Evolutionary conservation across 2,888 invertebrate genomes (phyloP).

Genomic region (Andricus quercusramuli): DNA sequence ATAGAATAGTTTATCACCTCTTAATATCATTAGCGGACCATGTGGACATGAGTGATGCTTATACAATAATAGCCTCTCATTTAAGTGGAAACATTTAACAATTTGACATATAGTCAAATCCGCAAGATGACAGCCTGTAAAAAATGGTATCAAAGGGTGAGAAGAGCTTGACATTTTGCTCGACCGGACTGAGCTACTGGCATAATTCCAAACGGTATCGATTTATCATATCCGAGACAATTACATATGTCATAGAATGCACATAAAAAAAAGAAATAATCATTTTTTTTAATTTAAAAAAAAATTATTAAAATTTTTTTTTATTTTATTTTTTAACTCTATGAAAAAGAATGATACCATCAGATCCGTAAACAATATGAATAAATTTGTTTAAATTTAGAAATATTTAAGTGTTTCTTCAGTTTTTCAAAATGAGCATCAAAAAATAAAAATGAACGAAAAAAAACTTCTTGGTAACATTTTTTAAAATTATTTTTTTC

Average conservation of each 20-base stretch:
- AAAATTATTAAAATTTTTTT: too few relatives aligned
- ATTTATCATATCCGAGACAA: not conserved
- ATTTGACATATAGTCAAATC: not conserved
- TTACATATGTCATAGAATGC: not conserved
- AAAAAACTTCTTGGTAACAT: too few relatives aligned
- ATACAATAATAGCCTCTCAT: not conserved
- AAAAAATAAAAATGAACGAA: too few relatives aligned
- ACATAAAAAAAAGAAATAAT: too few relatives aligned
- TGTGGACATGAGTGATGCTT: not conserved
- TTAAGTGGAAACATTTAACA: not conserved
- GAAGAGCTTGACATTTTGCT: conserved; percentile 48
- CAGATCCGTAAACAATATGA: too few relatives aligned
- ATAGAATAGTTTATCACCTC: not conserved
- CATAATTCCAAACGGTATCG: conserved; percentile 31
- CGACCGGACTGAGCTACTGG: conserved; percentile 41
- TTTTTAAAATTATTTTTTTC: too few relatives aligned
- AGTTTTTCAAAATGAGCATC: too few relatives aligned
- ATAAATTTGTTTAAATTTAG: too few relatives aligned
- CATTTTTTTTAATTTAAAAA: too few relatives aligned
- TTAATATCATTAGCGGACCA: not conserved
- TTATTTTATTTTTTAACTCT: too few relatives aligned
- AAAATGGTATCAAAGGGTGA: not conserved
- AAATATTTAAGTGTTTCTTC: too few relatives aligned
- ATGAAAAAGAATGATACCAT: too few relatives aligned
- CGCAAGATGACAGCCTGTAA: not conserved